A percentile compares a stretch with the other conserved stretches of the same genome.
Evolutionary conservation across 2,888 invertebrate species (phyloP).

Genomic region (Cryptophagus acutangulus): DNA sequence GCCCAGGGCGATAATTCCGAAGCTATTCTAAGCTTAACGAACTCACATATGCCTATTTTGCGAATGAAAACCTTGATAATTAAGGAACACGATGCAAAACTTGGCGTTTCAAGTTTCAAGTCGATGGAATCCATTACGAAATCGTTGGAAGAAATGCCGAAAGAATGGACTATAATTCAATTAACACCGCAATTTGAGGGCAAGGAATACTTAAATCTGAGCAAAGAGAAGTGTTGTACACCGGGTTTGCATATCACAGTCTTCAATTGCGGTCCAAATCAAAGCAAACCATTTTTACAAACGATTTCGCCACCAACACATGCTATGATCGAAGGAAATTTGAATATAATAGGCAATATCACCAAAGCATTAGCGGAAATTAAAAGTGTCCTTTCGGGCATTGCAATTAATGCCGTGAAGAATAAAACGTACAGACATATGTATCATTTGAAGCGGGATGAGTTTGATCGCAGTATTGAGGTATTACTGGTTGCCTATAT

Average conservation of each 20-base stretch:
- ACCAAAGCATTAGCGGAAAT: no score
- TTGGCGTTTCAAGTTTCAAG: conserved; percentile 18
- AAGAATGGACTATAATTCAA: conserved; percentile 60
- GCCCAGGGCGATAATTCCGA: conserved; percentile 36
- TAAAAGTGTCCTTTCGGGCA: no score
- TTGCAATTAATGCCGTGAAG: no score
- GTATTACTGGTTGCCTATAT: no score
- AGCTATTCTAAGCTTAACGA: conserved; percentile 38
- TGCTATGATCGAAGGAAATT: no score
- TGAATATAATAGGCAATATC: no score
- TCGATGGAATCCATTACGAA: conserved; percentile 27
- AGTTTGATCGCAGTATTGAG: no score
- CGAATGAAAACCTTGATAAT: conserved; percentile 34
- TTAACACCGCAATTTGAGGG: conserved; percentile 47
- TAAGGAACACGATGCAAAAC: conserved; percentile 34
- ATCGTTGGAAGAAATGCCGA: conserved; percentile 39
- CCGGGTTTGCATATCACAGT: conserved; percentile 38
- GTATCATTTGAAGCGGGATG: no score
- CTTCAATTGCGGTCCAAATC: conserved; percentile 39
- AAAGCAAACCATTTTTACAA: conserved; percentile 35
- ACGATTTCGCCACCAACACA: no score
- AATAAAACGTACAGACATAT: no score
- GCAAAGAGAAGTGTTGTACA: conserved; percentile 30
- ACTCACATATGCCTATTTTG: conserved; percentile 40
- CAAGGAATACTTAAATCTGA: conserved; percentile 30